phyloP scores from a whole-genome alignment of 2,888 invertebrate species.

The Hartigia nigra region DNA sequence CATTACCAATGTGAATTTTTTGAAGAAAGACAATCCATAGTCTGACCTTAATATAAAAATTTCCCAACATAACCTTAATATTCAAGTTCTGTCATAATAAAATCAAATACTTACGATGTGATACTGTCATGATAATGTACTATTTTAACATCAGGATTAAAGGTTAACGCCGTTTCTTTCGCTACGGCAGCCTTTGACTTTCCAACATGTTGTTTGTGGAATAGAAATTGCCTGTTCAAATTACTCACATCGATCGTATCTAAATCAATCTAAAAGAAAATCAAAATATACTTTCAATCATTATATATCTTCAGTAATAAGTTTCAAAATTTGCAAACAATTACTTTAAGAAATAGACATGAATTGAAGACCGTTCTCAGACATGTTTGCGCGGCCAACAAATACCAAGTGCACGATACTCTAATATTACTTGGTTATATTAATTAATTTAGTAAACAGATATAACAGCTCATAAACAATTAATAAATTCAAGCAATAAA shows the following conservation, averaged over 20 bases:
- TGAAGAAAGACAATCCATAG: slow-evolving; percentile 92
- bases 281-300: background rate
- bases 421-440: no score
- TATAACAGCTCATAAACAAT: no score
- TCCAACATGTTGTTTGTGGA: slow-evolving; percentile 97
- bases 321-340: no score
- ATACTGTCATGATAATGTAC: slow-evolving; percentile 93
- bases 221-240: slow-evolving; percentile 98
- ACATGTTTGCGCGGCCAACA: no score
- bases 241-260: slow-evolving; percentile 99
- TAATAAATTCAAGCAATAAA: no score
- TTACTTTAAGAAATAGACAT: no score
- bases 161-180: slow-evolving; percentile 85
- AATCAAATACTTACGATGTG: slow-evolving; percentile 76
- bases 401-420: no score
- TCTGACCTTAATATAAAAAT: slow-evolving; percentile 76
- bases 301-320: background rate
- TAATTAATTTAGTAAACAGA: no score
- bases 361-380: no score
- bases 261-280: slow-evolving; percentile 89
- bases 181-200: slow-evolving; percentile 96
- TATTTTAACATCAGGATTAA: slow-evolving; percentile 90
- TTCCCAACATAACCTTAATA: background rate
- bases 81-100: background rate
- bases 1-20: slow-evolving; percentile 90